Evolutionary conservation across 2,888 invertebrate species (phyloP).

Genomic region (Synergus itoensis): DNA sequence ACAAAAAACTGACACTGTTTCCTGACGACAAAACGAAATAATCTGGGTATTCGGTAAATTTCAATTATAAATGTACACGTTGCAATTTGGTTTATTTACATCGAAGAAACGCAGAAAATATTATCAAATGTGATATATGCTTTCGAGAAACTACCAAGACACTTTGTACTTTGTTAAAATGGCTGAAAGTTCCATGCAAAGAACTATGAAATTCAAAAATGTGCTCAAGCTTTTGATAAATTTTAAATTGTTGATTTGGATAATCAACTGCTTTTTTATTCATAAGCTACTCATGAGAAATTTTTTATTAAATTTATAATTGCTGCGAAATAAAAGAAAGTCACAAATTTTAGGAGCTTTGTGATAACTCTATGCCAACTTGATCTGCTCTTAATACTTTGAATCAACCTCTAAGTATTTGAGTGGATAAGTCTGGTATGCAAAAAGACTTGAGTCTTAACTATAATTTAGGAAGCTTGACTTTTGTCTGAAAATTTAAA

Average conservation of each 20-base stretch:
- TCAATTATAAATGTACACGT: not conserved
- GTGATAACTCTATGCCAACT: not conserved
- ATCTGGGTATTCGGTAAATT: not conserved
- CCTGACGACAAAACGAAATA: not conserved
- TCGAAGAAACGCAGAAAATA: not conserved
- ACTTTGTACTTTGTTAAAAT: not conserved
- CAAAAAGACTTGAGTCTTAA: not conserved
- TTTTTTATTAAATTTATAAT: not conserved
- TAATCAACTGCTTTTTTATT: not conserved
- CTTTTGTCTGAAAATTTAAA: conserved; percentile 4
- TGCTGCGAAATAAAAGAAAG: too few species aligned
- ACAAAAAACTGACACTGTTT: conserved; percentile 5
- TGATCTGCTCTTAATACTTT: not conserved
- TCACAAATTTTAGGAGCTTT: not conserved
- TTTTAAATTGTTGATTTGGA: too few species aligned
- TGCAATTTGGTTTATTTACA: not conserved
- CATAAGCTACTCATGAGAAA: not conserved
- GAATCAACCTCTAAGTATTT: not conserved
- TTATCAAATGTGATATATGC: not conserved
- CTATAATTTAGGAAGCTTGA: conserved; percentile 28
- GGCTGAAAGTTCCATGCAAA: not conserved
- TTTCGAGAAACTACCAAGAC: not conserved
- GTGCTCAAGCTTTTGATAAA: not conserved
- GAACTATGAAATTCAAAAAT: not conserved
- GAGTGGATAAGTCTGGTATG: not conserved